Base-by-base conservation (phyloP, 2,888 invertebrate genomes). In the Cataglyphis rosenhaueri region DNA sequence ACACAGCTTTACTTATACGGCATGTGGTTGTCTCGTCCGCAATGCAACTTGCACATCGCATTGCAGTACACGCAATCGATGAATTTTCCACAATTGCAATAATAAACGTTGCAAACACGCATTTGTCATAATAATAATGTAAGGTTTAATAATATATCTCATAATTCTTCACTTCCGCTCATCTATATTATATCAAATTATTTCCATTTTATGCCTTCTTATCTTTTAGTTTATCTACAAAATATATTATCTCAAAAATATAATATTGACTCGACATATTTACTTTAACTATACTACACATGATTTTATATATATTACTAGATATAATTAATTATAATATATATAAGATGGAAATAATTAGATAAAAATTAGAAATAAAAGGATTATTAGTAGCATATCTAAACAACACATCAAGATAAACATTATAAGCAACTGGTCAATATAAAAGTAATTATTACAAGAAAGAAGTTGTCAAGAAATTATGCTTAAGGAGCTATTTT, bases 31-130 rank as follows among this genome's bases (percentile, higher is more conserved):
- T 38, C 70, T 81, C 71, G 79, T 81, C 83, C 25, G 61, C 82
- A 68, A 59, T 59, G 57, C 73, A 78, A 61, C 71, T 44, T 57
- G 52, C 35, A 65, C 25, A 32, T 41, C 38, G 74, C 71, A 66
- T 59, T 71, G 78, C 61, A 41, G 82, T 68, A 59, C 70, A 65
- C 21, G 48, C 52, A 70, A 85, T 79, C 81, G 76, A 35, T 21
- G 78, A 41, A 64, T 85, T 82, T 87, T 48, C 10, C 65, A 76
- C 70, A 76, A 62, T 82, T 66, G 57, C 71, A n/a, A 81, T 44
- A 64, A 84, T 18, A 62, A 41, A 21, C 62, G 79, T 32, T 82
- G 25, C 76, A 25, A 8, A 52, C 61, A 32, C 66, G 12, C n/a
- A 32, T 38, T 35, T 21, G n/a, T 32, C 18, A 18, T n/a, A 29